Conservation (phyloP, 2,888 invertebrate species). For the Kryphioiulus occultus region DNA sequence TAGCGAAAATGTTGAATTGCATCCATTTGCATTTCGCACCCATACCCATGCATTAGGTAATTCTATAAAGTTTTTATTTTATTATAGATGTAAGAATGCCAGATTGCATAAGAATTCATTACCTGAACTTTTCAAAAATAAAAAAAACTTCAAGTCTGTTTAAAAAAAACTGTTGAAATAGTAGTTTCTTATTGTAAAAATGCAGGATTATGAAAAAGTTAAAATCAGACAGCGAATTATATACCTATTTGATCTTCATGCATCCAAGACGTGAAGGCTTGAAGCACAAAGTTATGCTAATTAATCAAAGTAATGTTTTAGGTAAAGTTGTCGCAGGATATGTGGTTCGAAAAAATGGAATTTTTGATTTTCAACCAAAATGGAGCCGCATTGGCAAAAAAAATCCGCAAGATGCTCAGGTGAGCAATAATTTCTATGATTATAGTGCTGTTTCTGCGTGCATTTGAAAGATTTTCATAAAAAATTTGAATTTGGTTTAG, state of each 20-base stretch:
- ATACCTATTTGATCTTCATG: too few species aligned
- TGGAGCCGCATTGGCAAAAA: conserved; percentile 88
- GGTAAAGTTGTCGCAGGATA: conserved; percentile 85
- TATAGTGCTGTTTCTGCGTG: not conserved
- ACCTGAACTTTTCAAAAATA: too few species aligned
- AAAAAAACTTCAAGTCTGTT: too few species aligned
- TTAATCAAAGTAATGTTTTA: conserved; percentile 60
- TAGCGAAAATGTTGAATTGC: conserved; percentile 79
- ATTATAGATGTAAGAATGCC: not conserved
- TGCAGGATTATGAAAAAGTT: too few species aligned
- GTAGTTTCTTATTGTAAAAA: too few species aligned
- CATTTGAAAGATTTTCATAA: not conserved
- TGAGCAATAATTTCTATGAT: conserved; percentile 45
- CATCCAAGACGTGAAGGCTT: too few species aligned
- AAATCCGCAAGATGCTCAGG: conserved; percentile 79
- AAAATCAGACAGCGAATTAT: too few species aligned
- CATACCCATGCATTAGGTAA: conserved; percentile 90
- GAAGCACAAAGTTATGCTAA: not conserved
- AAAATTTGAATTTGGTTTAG: conserved; percentile 64
- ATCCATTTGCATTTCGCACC: conserved; percentile 94
- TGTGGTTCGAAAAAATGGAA: conserved; percentile 69
- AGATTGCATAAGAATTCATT: too few species aligned
- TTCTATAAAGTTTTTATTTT: conserved; percentile 50
- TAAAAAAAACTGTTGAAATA: too few species aligned
- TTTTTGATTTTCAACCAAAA: conserved; percentile 67